Conservation (phyloP, 2,797 vertebrate genomes). For the Babyrousa celebensis region DNA sequence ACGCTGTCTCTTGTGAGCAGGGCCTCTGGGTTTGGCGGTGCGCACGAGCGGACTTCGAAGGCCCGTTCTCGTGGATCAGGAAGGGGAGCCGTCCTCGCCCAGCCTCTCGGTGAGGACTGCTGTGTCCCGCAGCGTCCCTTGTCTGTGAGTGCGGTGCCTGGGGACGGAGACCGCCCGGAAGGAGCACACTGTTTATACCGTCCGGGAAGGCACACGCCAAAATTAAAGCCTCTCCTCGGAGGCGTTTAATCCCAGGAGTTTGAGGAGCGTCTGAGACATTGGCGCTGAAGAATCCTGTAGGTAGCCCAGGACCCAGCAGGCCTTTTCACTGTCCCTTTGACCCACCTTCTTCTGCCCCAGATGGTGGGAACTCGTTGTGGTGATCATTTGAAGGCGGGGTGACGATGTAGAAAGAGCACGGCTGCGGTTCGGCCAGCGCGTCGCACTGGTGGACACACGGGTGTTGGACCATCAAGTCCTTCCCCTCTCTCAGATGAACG, state of each 20-base stretch:
- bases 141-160: not conserved
- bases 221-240: not conserved
- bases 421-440: not conserved
- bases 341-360: not conserved
- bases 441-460: not conserved
- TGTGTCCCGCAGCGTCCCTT: too few relatives aligned
- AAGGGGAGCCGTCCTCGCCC: accelerated
- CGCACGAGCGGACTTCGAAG: not conserved
- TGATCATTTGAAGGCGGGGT: not conserved
- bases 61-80: not conserved
- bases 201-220: not conserved
- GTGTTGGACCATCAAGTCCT: not conserved
- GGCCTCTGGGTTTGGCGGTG: not conserved
- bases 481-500: not conserved
- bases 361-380: accelerated
- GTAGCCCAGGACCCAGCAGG: not conserved
- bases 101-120: accelerated
- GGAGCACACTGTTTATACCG: not conserved
- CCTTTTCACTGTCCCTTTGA: not conserved
- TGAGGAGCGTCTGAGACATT: not conserved
- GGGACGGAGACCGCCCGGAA: too few relatives aligned
- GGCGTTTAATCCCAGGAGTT: not conserved
- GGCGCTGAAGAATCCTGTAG: not conserved
- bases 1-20: not conserved
- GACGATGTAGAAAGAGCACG: not conserved